These are phyloP conservation scores for Eristalis pertinax DNA, from an alignment of 2,888 invertebrate species.

Conservation along the genomic window DNA sequence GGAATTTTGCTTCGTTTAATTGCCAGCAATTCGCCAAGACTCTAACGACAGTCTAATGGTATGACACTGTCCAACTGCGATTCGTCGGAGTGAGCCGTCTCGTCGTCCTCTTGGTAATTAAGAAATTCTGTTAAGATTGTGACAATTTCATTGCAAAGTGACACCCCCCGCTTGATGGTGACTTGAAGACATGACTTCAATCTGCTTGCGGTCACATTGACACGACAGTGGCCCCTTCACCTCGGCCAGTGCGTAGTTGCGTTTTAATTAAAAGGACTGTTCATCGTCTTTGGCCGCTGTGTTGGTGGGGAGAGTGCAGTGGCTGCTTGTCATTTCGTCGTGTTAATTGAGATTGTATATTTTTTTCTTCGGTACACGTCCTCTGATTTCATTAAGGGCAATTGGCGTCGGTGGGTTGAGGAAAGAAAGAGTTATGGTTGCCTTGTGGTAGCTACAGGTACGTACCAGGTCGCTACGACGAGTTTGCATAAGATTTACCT, in stretches of 20 bases:
- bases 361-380: neutral
- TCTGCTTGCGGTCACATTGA: neutral
- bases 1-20: neutral
- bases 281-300: neutral
- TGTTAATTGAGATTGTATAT: neutral
- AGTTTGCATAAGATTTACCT: too few relatives aligned
- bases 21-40: neutral
- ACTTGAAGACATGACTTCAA: neutral
- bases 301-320: neutral
- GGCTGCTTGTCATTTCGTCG: neutral
- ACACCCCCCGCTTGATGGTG: neutral
- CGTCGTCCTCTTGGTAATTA: neutral
- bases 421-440: too few relatives aligned
- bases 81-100: neutral
- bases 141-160: neutral
- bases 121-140: neutral
- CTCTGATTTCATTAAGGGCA: neutral
- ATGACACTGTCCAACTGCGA: neutral
- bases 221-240: neutral
- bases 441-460: too few relatives aligned
- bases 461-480: too few relatives aligned
- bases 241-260: neutral
- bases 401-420: neutral
- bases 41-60: neutral
- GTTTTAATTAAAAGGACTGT: neutral